Conservation (phyloP, 2,113 vertebrate species). For the Elgaria multicarinata region DNA sequence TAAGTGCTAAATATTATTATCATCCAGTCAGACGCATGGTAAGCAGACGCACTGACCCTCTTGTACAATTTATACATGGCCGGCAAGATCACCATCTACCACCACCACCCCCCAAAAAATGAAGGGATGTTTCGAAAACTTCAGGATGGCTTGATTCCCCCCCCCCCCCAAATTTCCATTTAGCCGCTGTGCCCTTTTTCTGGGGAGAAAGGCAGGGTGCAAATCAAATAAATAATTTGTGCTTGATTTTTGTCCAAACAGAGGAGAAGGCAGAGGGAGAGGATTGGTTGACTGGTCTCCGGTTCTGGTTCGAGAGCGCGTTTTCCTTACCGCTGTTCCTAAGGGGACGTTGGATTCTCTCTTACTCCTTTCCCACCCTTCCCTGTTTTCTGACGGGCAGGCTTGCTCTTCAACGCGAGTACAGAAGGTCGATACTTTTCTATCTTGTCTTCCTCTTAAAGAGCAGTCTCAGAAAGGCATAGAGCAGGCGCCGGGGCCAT, state of each 20-base stretch:
- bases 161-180: no score
- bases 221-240: not conserved
- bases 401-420: not conserved
- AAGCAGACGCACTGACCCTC: no score
- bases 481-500: not conserved
- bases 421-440: not conserved
- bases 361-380: no score
- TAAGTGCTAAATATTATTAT: not conserved
- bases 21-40: not conserved
- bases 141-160: not conserved
- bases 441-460: constrained; percentile 7
- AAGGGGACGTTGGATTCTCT: not conserved
- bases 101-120: not conserved
- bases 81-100: no score
- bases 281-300: no score
- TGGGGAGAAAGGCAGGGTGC: not conserved
- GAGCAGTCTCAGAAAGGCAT: not conserved
- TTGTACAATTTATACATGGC: no score
- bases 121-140: not conserved
- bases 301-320: not conserved
- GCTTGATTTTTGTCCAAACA: not conserved
- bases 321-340: no score
- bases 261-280: not conserved
- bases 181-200: no score
- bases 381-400: not conserved